Evolutionary conservation across 30 jellyfish, hydroid and myxozoan genomes (phyloP), one percentile per base, ranked within the genome.

Genomic region (Pelagia noctiluca): DNA sequence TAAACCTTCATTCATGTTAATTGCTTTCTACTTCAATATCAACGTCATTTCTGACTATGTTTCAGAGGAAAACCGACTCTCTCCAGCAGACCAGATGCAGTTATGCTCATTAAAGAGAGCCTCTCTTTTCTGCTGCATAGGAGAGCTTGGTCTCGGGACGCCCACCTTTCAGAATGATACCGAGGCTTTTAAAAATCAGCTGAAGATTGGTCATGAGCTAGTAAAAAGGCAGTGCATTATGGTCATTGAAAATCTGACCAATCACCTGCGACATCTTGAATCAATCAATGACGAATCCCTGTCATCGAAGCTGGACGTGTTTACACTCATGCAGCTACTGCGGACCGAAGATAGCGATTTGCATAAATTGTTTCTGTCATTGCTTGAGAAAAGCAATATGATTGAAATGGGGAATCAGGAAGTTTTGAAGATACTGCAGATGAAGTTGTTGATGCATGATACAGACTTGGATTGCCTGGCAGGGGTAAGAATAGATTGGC

Each of bases 381-480:
- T 82, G 85, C 67, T 82, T 8, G 84, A 74, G 54, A 50, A 64
- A 2, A 76, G 37, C 42, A 73, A 76, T 25, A 19, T 53, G 4
- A 2, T 47, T n/a, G 49, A 26, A 11, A 7, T 18, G 23, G 68
- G 52, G 46, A 47, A 53, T 47, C 73, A 48, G 69, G 53, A 16
- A 11, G 61, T 69, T 34, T 23, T 68, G 49, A 11, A 28, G 42
- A 12, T 35, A 24, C 62, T 82, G 70, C 85, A 70, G 23, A n/a
- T 24, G 85, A 68, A 80, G 74, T 80, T 82, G 36, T 53, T 80
- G 29, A 34, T 61, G 53, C 29, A 26, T n/a, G 92, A 82, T 32
- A 62, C 37, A 0, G 75, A 82, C 18, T 38, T 75, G 3, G 92
- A 82, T 8, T 69, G 92, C 80, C 4, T 69, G 18, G 80, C 86